A percentile compares a stretch with the other conserved stretches of the same genome.
Evolutionary conservation across 2,888 invertebrate species (phyloP).

Genomic region (Doris montereyensis): DNA sequence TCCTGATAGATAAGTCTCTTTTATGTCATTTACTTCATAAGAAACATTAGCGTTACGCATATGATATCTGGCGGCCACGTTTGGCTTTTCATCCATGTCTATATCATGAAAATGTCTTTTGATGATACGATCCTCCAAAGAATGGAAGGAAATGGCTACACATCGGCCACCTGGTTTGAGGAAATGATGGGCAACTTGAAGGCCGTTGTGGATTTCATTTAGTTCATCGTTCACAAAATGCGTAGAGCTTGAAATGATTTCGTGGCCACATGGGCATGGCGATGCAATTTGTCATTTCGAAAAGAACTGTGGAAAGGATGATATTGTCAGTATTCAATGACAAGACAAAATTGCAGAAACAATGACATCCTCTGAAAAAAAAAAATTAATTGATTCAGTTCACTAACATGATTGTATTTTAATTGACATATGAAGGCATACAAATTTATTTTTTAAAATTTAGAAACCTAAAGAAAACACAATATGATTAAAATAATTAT

Average conservation of each 20-base stretch:
- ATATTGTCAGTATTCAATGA: too few species aligned
- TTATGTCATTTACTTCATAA: conserved; percentile 78
- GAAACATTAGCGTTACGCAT: conserved; percentile 79
- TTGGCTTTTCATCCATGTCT: conserved; percentile 58
- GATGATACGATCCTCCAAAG: conserved; percentile 92
- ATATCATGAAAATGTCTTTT: conserved; percentile 83
- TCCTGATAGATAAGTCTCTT: conserved; percentile 78
- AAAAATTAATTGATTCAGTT: too few species aligned
- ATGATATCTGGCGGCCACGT: conserved; percentile 50
- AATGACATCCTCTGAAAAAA: too few species aligned
- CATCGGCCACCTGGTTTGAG: conserved; percentile 85
- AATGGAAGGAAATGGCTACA: conserved; percentile 91
- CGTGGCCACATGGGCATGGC: conserved; percentile 87
- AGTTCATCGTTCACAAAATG: conserved; percentile 97
- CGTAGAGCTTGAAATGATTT: conserved; percentile 94
- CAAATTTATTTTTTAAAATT: too few species aligned
- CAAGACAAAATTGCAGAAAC: too few species aligned
- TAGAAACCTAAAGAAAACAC: too few species aligned
- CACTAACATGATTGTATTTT: too few species aligned
- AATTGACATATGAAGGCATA: too few species aligned
- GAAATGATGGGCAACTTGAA: conserved; percentile 82
- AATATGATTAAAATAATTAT: too few species aligned
- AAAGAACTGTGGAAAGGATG: too few species aligned
- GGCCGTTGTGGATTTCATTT: conserved; percentile 92
- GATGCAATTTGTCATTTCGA: conserved; percentile 82